These are phyloP conservation scores for Hippopotamus amphibius DNA, from an alignment of 2,113 vertebrate genomes.

Conservation along the genomic window DNA sequence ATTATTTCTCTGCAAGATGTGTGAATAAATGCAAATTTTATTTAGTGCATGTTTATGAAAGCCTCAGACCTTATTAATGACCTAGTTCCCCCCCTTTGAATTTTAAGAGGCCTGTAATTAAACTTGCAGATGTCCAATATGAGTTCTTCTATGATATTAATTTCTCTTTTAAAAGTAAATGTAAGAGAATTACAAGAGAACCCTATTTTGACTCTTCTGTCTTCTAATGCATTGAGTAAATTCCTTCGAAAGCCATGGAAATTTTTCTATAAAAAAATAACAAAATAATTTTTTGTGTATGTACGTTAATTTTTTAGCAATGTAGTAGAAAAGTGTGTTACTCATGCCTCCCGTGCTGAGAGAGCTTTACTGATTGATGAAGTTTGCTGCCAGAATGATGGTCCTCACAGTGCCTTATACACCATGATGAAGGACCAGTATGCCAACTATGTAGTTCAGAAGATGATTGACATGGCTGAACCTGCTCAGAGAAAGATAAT, in stretches of 20 bases:
- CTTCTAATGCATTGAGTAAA: conserved; percentile 8
- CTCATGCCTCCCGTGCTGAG: conserved; percentile 97
- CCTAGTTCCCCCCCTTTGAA: neutral
- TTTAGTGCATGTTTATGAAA: neutral
- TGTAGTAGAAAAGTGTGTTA: conserved; percentile 98
- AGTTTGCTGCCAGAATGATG: conserved; percentile 98
- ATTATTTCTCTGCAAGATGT: neutral
- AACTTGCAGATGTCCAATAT: neutral
- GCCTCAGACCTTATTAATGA: neutral
- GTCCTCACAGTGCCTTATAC: conserved; percentile 99
- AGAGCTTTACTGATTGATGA: conserved; percentile 97
- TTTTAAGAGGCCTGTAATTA: neutral
- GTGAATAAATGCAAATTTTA: neutral
- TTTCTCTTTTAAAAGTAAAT: conserved; percentile 50
- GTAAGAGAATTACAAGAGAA: neutral
- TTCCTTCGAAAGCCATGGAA: conserved; percentile 13
- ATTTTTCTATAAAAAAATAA: conserved; percentile 14
- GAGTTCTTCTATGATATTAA: neutral
- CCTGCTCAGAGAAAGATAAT: conserved; percentile 98
- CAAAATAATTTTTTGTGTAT: neutral
- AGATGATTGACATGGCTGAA: conserved; percentile 99
- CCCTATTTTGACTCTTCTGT: neutral
- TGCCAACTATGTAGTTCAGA: conserved; percentile 98
- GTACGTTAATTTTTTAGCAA: conserved; percentile 89
- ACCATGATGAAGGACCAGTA: conserved; percentile 99